Evolutionary conservation across 1,140 invertebrate genomes (phyloP), one percentile per base, ranked within the genome.

Genomic region (Laodelphax striatellus): DNA sequence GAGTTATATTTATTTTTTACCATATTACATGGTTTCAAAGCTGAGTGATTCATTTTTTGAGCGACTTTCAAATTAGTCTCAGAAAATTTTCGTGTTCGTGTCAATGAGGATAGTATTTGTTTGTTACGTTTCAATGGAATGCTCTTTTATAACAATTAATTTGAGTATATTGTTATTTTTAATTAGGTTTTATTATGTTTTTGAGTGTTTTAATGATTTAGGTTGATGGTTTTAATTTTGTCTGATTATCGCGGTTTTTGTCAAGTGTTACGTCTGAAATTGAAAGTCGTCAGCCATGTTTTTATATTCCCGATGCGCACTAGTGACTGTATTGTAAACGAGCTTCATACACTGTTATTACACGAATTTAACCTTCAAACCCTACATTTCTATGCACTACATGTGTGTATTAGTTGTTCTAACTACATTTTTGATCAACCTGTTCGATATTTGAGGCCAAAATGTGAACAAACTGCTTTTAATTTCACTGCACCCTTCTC

Each of bases 221-320:
- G 34, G 34, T 13, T 38, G 34, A 9, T 38, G 11, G 17, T 53
- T 16, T 53, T 53, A 14, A 16, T 53, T 19, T 8, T 5, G 6
- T 21, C 2, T 10, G 2, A 21, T 52, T 14, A 22, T 53, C 52
- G 52, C 22, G 22, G 52, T 53, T 17, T 53, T 53, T 53, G 16
- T 10, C 14, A 17, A 16, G 14, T 53, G 52, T 24, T 53, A 24
- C 14, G 31, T 53, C 52, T 46, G 54, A 43, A 54, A 38, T 55
- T 31, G 58, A 55, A 50, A 44, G 61, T 38, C 34, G 55, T 57
- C 63, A 46, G 64, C 64, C 64, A 65, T 65, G 62, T 65, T 65
- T 65, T 43, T 58, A 53, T 56, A 55, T 57, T 62, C 46, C 44
- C 60, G 50, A 62, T 57, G 60, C 60, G 60, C 60, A 62, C 57